Evolutionary conservation across 2,797 vertebrate genomes (phyloP).

Genomic region (Pipistrellus pygmaeus): DNA sequence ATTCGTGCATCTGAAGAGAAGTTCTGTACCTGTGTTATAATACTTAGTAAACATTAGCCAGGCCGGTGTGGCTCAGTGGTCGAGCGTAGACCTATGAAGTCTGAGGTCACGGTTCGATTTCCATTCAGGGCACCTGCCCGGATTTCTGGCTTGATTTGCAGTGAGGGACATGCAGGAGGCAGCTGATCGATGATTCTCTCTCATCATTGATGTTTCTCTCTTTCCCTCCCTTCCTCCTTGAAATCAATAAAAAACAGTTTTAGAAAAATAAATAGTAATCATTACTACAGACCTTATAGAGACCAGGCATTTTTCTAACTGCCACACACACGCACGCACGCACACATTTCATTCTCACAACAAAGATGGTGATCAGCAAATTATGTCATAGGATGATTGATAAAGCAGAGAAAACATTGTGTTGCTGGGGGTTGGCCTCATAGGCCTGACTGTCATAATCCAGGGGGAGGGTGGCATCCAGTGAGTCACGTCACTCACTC

Average conservation of each 20-base stretch:
- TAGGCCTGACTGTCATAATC: not conserved
- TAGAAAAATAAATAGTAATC: not conserved
- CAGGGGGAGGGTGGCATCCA: not conserved
- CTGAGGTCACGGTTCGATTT: too few species aligned
- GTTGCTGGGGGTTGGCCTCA: not conserved
- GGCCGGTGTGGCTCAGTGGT: too few species aligned
- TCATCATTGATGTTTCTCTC: too few species aligned
- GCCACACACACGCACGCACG: too few species aligned
- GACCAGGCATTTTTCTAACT: not conserved
- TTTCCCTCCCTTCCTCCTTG: too few species aligned
- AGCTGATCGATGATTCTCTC: too few species aligned
- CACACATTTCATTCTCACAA: not conserved
- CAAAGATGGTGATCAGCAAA: not conserved
- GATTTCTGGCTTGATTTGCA: too few species aligned
- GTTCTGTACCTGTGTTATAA: not conserved
- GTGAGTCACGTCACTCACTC: not conserved
- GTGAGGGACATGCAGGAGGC: too few species aligned
- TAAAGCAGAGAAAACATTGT: not conserved
- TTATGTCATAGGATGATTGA: conserved; percentile 12
- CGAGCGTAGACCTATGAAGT: too few species aligned
- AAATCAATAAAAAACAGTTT: too few species aligned
- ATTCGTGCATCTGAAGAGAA: not conserved
- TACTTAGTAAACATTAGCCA: not conserved
- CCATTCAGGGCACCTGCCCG: too few species aligned
- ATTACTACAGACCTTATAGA: not conserved